A percentile compares a stretch with the other conserved stretches of the same genome.
These are phyloP conservation scores for Anthoscopus minutus DNA, from an alignment of 2,113 vertebrate genomes.

Conservation along the genomic window DNA sequence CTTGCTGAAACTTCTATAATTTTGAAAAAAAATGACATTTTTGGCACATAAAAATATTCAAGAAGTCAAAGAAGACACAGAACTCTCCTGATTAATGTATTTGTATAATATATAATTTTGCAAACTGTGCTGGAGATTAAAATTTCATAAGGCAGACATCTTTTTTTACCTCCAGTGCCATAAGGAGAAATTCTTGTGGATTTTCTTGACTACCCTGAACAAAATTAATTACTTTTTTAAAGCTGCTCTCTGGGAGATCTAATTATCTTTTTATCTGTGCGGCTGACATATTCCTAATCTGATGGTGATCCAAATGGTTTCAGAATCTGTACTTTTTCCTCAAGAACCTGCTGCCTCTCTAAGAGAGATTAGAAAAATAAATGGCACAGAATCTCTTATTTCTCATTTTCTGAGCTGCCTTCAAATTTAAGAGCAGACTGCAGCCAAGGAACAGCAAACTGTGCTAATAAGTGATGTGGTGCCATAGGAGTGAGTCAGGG, in stretches of 20 bases:
- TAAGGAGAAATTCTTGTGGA: not conserved
- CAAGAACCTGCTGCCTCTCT: not conserved
- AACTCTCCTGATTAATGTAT: not conserved
- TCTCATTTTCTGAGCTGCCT: not conserved
- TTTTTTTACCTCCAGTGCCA: not conserved
- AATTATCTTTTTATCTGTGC: not conserved
- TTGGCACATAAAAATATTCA: not conserved
- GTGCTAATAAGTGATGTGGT: not conserved
- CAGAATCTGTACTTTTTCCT: not conserved
- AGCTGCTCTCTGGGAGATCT: not conserved
- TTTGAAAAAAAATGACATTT: not conserved
- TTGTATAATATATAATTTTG: not conserved
- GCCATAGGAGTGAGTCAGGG: not conserved
- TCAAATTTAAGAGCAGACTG: not conserved
- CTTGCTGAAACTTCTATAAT: not conserved
- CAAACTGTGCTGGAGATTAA: not conserved
- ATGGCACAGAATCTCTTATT: not conserved
- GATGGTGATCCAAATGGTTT: not conserved
- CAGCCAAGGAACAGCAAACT: not conserved
- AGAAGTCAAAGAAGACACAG: not conserved
- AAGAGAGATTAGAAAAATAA: not conserved
- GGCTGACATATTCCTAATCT: not conserved
- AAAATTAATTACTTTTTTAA: conserved; percentile 6
- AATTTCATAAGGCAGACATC: not conserved
- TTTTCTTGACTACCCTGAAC: not conserved